Conservation (phyloP, 2,888 invertebrate species). For the Andricus quercusramuli region DNA sequence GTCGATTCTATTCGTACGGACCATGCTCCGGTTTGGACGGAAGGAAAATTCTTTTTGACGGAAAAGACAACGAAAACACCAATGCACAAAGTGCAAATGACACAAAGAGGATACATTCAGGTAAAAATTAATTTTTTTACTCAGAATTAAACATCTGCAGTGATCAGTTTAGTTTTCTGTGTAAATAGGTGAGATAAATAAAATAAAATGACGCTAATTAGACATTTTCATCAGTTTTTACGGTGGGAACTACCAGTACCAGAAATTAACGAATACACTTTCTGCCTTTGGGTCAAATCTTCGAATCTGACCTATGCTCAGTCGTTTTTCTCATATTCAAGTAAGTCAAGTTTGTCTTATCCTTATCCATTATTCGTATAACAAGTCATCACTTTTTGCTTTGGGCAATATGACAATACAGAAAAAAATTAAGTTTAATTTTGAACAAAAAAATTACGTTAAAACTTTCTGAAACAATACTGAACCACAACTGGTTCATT, state of each 20-base stretch:
- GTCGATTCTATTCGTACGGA: not conserved
- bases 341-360: conserved; percentile 75
- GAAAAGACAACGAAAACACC: conserved; percentile 58
- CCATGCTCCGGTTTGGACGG: not conserved
- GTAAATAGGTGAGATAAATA: too few relatives aligned
- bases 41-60: conserved; percentile 11
- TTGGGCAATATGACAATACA: not conserved
- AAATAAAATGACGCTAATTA: not conserved
- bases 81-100: conserved; percentile 83
- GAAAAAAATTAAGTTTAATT: too few relatives aligned
- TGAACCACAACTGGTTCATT: too few relatives aligned
- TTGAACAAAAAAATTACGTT: too few relatives aligned
- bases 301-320: conserved; percentile 79
- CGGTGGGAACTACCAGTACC: conserved; percentile 80
- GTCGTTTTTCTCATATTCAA: conserved; percentile 81
- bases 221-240: conserved; percentile 77
- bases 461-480: too few relatives aligned
- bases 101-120: conserved; percentile 86
- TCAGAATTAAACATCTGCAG: not conserved
- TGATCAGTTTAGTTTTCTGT: too few relatives aligned
- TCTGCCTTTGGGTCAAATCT: conserved; percentile 81
- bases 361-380: not conserved
- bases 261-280: conserved; percentile 80
- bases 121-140: conserved; percentile 73
- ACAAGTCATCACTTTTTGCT: not conserved